Evolutionary conservation across 2,113 vertebrate genomes (phyloP).

Genomic region (Peucedramus taeniatus): DNA sequence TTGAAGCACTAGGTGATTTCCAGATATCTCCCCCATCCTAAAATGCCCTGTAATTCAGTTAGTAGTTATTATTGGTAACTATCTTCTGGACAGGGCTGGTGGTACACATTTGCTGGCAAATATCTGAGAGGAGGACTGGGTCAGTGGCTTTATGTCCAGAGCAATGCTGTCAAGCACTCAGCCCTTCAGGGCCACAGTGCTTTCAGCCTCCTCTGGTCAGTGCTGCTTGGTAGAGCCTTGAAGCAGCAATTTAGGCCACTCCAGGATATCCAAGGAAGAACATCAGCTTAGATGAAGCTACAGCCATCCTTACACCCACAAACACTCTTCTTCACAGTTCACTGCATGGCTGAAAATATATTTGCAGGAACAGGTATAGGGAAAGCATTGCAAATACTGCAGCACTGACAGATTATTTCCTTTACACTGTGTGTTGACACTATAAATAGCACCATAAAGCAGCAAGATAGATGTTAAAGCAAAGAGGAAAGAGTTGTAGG

Average conservation of each 20-base stretch:
- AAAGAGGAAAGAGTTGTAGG: neutral
- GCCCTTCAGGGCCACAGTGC: neutral
- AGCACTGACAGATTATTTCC: neutral
- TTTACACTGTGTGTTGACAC: neutral
- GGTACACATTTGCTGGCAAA: neutral
- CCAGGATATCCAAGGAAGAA: neutral
- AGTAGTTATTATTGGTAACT: neutral
- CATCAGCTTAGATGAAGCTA: neutral
- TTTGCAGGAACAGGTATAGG: neutral
- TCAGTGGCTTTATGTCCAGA: neutral
- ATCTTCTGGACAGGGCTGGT: neutral
- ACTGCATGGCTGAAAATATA: neutral
- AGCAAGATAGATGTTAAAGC: neutral
- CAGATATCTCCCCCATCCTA: neutral
- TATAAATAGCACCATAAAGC: neutral
- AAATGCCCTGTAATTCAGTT: neutral
- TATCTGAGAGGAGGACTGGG: neutral
- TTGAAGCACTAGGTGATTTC: neutral
- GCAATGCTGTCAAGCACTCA: neutral
- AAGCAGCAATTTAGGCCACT: neutral
- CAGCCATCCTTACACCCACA: neutral
- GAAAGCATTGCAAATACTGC: neutral
- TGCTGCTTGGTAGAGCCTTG: neutral
- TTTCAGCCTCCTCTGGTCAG: neutral
- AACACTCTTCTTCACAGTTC: neutral